Evolutionary conservation across 2,797 vertebrate genomes (phyloP), one percentile per base, ranked within the genome.

Genomic region (Ceryle rudis): DNA sequence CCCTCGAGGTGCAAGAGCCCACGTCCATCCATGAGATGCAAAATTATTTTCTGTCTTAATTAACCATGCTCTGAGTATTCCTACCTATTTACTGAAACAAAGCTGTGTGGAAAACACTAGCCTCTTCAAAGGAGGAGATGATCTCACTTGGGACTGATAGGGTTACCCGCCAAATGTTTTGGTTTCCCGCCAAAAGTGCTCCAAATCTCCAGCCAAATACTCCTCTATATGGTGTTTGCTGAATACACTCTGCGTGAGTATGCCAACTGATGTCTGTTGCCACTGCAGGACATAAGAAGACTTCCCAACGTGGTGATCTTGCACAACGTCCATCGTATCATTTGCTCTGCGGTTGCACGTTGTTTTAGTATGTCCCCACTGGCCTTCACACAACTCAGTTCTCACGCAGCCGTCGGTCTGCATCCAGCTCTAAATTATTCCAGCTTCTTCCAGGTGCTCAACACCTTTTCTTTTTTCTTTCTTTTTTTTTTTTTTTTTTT

Each of bases 241-340:
- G 51, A 33, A 10, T 3, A 6, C 16, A 1, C 26, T 57, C 4
- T 75, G 28, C 54, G 15, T 41, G 39, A 44, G 6, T 44, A 4
- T n/a, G 31, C 28, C 52, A 91, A 44, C 31, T n/a, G 37, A 49
- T 79, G 73, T 31, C 61, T 26, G 23, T 57, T 62, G 47, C 46
- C 3, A 2, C 85, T n/a, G 46, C 61, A 75, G 39, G 39, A 42
- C 3, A 1, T 77, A 2, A 42, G 71, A 61, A 57, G 67, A 7
- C 18, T 73, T 95, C 60, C 64, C 46, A 39, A 10, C 0, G 1
- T 33, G 21, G 19, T 26, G 42, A 66, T 78, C 39, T 80, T 49
- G 22, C 79, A 31, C 4, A 0, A 1, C 0, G 1, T 21, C 37
- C 70, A 4, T 41, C n/a, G 20, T 35, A 57, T 61, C 41, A 46